These are phyloP conservation scores for Pagetopsis macropterus DNA, from an alignment of 2,797 vertebrate genomes.

Conservation along the genomic window DNA sequence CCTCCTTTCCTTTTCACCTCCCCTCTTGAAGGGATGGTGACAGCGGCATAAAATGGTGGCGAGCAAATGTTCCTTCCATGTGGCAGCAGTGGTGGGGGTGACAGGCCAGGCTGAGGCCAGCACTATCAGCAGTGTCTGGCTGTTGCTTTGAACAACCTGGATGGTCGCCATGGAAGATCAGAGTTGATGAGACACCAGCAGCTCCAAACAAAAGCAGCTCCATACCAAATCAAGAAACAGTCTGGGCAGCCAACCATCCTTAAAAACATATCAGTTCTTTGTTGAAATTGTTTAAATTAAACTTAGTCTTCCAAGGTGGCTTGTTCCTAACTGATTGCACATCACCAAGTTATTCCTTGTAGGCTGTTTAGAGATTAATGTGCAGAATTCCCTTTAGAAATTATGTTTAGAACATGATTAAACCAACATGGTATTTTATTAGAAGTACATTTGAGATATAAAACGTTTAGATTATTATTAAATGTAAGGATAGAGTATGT, in stretches of 20 bases:
- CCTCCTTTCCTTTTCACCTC: constrained; percentile 70
- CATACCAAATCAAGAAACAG: constrained; percentile 49
- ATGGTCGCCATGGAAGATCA: constrained; percentile 65
- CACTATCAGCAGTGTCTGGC: constrained; percentile 66
- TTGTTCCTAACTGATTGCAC: constrained; percentile 9
- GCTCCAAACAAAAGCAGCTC: constrained; percentile 65
- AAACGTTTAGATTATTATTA: not conserved
- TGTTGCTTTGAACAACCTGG: constrained; percentile 76
- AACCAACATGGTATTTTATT: not conserved
- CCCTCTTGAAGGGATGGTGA: constrained; percentile 72
- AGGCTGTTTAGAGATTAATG: constrained; percentile 6
- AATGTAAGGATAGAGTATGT: not conserved
- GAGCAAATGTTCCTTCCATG: constrained; percentile 81
- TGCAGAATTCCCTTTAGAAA: constrained; percentile 1
- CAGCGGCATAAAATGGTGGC: constrained; percentile 79
- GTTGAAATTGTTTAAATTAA: constrained; percentile 31
- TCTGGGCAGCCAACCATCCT: constrained; percentile 1
- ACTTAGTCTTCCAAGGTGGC: constrained; percentile 10
- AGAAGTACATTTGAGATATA: constrained; percentile 12
- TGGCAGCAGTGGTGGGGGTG: constrained; percentile 73
- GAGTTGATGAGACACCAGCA: constrained; percentile 63
- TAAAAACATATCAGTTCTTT: constrained; percentile 24
- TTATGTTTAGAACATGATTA: not conserved
- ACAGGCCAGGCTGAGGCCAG: constrained; percentile 65
- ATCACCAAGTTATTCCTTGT: not conserved